phyloP scores from a whole-genome alignment of 2,888 invertebrate genomes.

The Creontiades dilutus region DNA sequence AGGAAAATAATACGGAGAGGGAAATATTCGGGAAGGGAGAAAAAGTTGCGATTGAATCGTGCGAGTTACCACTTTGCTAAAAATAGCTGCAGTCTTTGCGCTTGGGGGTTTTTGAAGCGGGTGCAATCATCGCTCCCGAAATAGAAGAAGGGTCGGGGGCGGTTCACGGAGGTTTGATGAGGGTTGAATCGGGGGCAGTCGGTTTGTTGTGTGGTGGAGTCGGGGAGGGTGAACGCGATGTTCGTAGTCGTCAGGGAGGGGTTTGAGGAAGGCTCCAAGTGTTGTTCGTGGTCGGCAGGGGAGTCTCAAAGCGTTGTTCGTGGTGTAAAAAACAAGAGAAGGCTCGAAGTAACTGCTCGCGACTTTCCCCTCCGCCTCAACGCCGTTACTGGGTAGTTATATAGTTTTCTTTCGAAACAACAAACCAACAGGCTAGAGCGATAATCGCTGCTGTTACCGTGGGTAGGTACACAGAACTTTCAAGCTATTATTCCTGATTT shows the following conservation, averaged over 20 bases:
- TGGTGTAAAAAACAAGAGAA: background rate
- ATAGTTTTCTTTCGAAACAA: background rate
- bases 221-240: background rate
- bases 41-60: constrained; percentile 28
- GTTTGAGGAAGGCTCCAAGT: background rate
- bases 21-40: background rate
- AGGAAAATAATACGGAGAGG: constrained; percentile 7
- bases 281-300: background rate
- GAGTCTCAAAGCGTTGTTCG: background rate
- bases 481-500: background rate
- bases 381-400: background rate
- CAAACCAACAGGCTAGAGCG: background rate
- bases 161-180: background rate
- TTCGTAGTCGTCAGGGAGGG: background rate
- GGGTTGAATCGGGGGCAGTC: background rate
- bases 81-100: constrained; percentile 13
- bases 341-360: background rate
- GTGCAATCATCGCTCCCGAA: constrained; percentile 31
- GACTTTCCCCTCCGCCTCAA: too few species aligned
- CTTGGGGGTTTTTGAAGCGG: background rate
- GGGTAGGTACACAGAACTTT: background rate
- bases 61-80: constrained; percentile 42
- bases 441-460: background rate
- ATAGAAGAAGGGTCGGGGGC: background rate
- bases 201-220: background rate